Evolutionary conservation across 2,888 invertebrate genomes (phyloP).

Genomic region (Neria commutata): DNA sequence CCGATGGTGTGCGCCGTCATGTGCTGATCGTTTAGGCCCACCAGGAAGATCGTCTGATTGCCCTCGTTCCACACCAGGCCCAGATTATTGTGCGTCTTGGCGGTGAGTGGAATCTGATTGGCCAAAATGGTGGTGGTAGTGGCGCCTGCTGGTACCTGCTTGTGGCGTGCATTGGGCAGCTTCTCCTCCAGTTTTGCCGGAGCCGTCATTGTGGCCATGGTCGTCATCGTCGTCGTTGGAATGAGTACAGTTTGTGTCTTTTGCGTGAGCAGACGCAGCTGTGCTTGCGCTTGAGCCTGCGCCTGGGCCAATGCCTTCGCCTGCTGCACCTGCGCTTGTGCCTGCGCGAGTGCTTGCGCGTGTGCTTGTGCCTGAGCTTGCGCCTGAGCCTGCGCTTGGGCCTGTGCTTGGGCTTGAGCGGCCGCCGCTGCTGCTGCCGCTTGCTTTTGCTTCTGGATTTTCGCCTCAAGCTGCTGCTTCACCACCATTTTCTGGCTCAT

Average conservation of each 20-base stretch:
- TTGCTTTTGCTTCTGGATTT: constrained; percentile 66
- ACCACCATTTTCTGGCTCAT: constrained; percentile 65
- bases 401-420: constrained; percentile 58
- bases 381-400: constrained; percentile 63
- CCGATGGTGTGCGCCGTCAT: constrained; percentile 56
- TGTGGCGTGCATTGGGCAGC: constrained; percentile 25
- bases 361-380: constrained; percentile 47
- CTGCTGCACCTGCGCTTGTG: constrained; percentile 21
- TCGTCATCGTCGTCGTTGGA: constrained; percentile 57
- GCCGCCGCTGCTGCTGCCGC: constrained; percentile 55
- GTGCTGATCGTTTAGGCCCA: constrained; percentile 64
- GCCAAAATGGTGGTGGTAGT: constrained; percentile 34
- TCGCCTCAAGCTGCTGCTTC: constrained; percentile 74
- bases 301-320: constrained; percentile 23
- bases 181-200: constrained; percentile 24
- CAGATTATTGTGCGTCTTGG: constrained; percentile 65
- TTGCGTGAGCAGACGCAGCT: constrained; percentile 53
- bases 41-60: constrained; percentile 65
- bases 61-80: constrained; percentile 72
- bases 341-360: constrained; percentile 29
- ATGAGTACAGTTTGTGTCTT: constrained; percentile 65
- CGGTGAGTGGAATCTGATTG: constrained; percentile 38
- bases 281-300: constrained; percentile 33
- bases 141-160: constrained; percentile 25
- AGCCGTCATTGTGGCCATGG: constrained; percentile 34